Base-by-base conservation (phyloP, 1,140 invertebrate species). In the Pteromalus puparum region DNA sequence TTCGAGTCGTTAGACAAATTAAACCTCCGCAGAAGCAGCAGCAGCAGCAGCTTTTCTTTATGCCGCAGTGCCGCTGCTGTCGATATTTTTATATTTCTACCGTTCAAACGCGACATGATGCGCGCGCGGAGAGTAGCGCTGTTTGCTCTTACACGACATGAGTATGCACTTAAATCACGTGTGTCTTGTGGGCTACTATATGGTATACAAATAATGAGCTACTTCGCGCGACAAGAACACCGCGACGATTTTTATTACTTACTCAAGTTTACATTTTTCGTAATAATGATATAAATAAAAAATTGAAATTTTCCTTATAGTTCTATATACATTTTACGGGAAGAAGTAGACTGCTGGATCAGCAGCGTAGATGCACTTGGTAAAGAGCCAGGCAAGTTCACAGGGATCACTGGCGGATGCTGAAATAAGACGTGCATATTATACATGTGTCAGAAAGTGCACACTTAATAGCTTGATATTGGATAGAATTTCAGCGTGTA, bases 321-420 rank as follows among this genome's bases (percentile, higher is more conserved):
- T 34, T 34, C 30, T 34, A 34, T 34, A 30, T 30, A 34, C n/a
- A 34, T 34, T 67, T 79, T n/a, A 81, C 4, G 78, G 78, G 24
- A 81, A 81, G 28, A 81, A 81, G 67, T 42, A 81, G 4, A 7
- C 4, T 21, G 2, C 6, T 72, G 78, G 78, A 70, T 72, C 13
- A 1, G 1, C 5, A 18, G 2, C 6, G n/a, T 81, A 18, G n/a
- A 48, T 6, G 15, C 78, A 81, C 24, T 42, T 81, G n/a, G 67
- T 70, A 13, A 81, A 81, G 10, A n/a, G 18, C 78, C 78, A 81
- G 7, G 78, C 67, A 0, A 81, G 38, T 30, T 81, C 78, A 15
- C 78, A 81, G 10, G 78, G 65, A 4, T 81, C 78, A 34, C 38
- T 34, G 21, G 78, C 48, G 1, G 12, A 30, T 2, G 30, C 76